phyloP scores from a whole-genome alignment of 2,113 vertebrate genomes.

The Odocoileus hemionus region DNA sequence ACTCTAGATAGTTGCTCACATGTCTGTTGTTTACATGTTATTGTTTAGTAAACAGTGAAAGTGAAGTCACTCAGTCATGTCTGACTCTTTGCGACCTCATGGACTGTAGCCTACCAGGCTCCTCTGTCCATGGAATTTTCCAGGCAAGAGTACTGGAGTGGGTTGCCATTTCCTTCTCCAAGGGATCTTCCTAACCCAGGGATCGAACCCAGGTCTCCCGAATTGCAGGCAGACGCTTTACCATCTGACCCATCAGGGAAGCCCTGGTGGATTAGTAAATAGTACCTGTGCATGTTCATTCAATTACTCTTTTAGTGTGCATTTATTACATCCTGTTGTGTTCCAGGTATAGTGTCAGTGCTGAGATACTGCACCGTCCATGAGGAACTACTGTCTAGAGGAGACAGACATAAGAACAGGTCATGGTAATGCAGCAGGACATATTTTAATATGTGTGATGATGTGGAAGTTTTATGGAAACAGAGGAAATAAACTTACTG shows the following conservation, averaged over 20 bases:
- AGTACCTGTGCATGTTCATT: not conserved
- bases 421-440: not conserved
- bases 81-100: too few species aligned
- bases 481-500: not conserved
- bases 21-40: not conserved
- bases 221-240: too few species aligned
- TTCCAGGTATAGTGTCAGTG: not conserved
- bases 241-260: too few species aligned
- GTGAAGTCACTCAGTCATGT: too few species aligned
- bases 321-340: not conserved
- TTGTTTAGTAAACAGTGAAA: not conserved
- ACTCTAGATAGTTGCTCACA: not conserved
- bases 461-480: not conserved
- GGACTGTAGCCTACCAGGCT: too few species aligned
- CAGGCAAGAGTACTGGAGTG: too few species aligned
- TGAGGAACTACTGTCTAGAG: not conserved
- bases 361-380: not conserved
- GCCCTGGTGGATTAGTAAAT: not conserved
- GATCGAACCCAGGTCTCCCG: too few species aligned
- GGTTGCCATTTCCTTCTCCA: too few species aligned
- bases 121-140: too few species aligned
- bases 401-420: not conserved
- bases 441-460: not conserved
- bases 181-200: too few species aligned
- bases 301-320: not conserved